Evolutionary conservation across 1,140 invertebrate species (phyloP), one percentile per base, ranked within the genome.

Genomic region (Sesamia nonagrioides): DNA sequence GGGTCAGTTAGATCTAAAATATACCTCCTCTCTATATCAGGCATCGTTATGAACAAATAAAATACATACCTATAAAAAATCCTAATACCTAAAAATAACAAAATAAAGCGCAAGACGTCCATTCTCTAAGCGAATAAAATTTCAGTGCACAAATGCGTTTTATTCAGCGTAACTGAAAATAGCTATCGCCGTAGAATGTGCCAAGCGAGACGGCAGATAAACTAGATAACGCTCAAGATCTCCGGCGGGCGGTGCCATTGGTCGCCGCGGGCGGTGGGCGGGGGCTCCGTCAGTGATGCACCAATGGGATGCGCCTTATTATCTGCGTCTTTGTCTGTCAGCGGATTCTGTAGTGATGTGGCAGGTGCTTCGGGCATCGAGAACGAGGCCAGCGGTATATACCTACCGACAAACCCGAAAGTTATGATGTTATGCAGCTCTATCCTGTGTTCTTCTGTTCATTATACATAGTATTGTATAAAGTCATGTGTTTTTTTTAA

Each of bases 251-350:
- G 79, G 52, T 50, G 84, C 54, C 86, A 94, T 94, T 94, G 93
- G 92, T 68, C 84, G 88, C 21, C 72, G 82, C 54, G 18, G 54
- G 45, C 50, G 13, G 72, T 80, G 89, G 93, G 93, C 93, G n/a
- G 92, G 86, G 89, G 89, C 88, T 63, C 48, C 76, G 74, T 79
- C 54, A 79, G 87, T 89, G 92, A 94, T 93, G 91, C 92, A 93
- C 93, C 93, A 94, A 94, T 94, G 87, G 89, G 92, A 94, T 94
- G 92, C 78, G 87, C 91, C 88, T 84, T 88, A 89, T 94, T 94
- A 92, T 94, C 93, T 93, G 86, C 91, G 87, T 93, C 92, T 94
- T 94, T 94, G 92, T 94, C 92, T 92, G 90, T 91, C 90, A 90
- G 81, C 84, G 85, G 89, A 93, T 80, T 89, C 89, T 91, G 80